These are phyloP conservation scores for Tonatia bakeri DNA, from an alignment of 2,113 vertebrate genomes.

Conservation along the genomic window DNA sequence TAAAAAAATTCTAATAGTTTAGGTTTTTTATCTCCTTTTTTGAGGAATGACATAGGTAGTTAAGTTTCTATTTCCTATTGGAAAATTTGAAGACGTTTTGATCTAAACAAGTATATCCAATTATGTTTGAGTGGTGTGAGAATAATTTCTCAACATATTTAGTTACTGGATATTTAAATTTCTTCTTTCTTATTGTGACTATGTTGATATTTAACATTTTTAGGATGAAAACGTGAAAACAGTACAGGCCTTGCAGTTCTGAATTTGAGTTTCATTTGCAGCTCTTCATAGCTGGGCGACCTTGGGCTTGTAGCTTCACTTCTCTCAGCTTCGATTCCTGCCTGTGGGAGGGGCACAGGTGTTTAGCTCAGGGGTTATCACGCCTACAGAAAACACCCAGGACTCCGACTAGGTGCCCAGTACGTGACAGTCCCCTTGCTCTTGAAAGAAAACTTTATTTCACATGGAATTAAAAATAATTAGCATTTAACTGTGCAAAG, in stretches of 20 bases:
- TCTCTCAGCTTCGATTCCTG: background rate
- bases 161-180: background rate
- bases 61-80: background rate
- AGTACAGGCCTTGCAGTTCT: background rate
- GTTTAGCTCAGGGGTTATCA: background rate
- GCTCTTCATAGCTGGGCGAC: background rate
- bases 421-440: background rate
- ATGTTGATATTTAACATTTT: constrained; percentile 34
- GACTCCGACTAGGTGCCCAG: background rate
- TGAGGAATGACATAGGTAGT: background rate
- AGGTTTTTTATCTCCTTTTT: background rate
- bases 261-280: constrained; percentile 30
- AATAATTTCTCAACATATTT: constrained; percentile 24
- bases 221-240: constrained; percentile 3
- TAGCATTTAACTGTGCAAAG: background rate
- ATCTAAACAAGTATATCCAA: background rate
- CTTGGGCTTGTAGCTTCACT: background rate
- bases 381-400: background rate
- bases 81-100: background rate
- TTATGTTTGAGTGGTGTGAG: background rate
- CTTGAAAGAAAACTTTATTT: background rate
- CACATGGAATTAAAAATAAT: background rate
- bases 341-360: background rate
- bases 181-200: background rate
- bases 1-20: background rate